phyloP scores from a whole-genome alignment of 1,140 invertebrate species.

The Ganaspis sp. region DNA sequence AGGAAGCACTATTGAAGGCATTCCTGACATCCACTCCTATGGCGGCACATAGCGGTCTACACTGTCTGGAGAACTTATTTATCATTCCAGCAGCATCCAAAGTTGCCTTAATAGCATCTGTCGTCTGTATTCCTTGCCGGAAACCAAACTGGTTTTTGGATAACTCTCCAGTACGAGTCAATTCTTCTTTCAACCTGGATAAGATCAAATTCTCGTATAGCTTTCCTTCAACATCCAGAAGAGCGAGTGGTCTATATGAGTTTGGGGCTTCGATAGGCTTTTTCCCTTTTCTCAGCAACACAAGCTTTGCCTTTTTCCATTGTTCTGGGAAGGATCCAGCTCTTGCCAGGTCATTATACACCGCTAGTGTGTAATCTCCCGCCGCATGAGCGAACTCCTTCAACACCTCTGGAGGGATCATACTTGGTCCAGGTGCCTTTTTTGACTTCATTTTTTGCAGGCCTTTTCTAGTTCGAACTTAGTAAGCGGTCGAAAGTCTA shows the following conservation, averaged over 20 bases:
- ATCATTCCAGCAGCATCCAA: slow-evolving; percentile 46
- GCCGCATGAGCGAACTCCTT: too few relatives aligned
- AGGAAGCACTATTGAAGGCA: too few relatives aligned
- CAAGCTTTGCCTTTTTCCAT: slow-evolving; percentile 44
- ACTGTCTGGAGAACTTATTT: not conserved
- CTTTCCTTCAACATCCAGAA: slow-evolving; percentile 64
- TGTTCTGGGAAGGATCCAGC: not conserved
- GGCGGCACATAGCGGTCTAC: slow-evolving; percentile 8
- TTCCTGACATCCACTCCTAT: slow-evolving; percentile 65
- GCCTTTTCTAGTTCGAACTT: not conserved
- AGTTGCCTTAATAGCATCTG: slow-evolving; percentile 30
- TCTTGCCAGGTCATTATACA: not conserved
- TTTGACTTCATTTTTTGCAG: not conserved
- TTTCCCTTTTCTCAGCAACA: slow-evolving; percentile 39
- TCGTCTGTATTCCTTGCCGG: too few relatives aligned
- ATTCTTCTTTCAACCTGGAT: slow-evolving; percentile 44
- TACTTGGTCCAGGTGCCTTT: too few relatives aligned
- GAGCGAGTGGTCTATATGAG: slow-evolving; percentile 62
- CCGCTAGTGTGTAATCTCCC: not conserved
- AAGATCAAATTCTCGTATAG: slow-evolving; percentile 62
- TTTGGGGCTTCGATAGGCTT: not conserved
- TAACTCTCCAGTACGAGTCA: slow-evolving; percentile 29
- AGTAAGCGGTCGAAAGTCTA: not conserved
- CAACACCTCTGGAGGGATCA: too few relatives aligned
- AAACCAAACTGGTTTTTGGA: slow-evolving; percentile 61